Conservation (phyloP, 2,113 vertebrate species). For the Etheostoma cragini region DNA sequence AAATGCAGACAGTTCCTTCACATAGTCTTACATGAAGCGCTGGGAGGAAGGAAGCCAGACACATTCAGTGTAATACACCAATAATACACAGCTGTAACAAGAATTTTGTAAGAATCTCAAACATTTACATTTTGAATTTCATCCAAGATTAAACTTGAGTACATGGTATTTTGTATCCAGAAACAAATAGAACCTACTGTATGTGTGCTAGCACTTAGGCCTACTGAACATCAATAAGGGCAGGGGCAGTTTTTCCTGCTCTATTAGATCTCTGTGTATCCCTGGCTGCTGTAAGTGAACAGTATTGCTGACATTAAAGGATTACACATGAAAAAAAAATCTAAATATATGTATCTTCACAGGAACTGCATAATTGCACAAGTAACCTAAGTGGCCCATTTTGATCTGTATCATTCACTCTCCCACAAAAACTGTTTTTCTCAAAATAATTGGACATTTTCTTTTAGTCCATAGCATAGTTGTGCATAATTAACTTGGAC, state of each 20-base stretch:
- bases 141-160: slow-evolving; percentile 45
- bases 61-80: slow-evolving; percentile 26
- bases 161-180: slow-evolving; percentile 18
- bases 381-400: slow-evolving; percentile 79
- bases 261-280: slow-evolving; percentile 61
- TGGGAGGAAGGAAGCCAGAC: slow-evolving; percentile 34
- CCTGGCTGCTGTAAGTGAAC: slow-evolving; percentile 65
- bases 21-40: slow-evolving; percentile 12
- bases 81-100: slow-evolving; percentile 7
- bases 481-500: slow-evolving; percentile 80
- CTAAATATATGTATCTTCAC: slow-evolving; percentile 74
- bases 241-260: slow-evolving; percentile 27
- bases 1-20: slow-evolving; percentile 27
- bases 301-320: slow-evolving; percentile 73
- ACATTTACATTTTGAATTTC: slow-evolving; percentile 30
- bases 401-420: slow-evolving; percentile 81
- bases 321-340: slow-evolving; percentile 67
- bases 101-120: slow-evolving; percentile 8
- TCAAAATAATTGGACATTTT: slow-evolving; percentile 83
- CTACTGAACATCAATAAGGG: slow-evolving; percentile 42
- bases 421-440: slow-evolving; percentile 73
- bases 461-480: slow-evolving; percentile 76
- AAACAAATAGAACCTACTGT: slow-evolving; percentile 46
- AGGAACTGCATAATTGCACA: slow-evolving; percentile 75
- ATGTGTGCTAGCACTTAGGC: slow-evolving; percentile 36